phyloP scores from a whole-genome alignment of 2,113 vertebrate species.

The Anser brachyrhynchus region DNA sequence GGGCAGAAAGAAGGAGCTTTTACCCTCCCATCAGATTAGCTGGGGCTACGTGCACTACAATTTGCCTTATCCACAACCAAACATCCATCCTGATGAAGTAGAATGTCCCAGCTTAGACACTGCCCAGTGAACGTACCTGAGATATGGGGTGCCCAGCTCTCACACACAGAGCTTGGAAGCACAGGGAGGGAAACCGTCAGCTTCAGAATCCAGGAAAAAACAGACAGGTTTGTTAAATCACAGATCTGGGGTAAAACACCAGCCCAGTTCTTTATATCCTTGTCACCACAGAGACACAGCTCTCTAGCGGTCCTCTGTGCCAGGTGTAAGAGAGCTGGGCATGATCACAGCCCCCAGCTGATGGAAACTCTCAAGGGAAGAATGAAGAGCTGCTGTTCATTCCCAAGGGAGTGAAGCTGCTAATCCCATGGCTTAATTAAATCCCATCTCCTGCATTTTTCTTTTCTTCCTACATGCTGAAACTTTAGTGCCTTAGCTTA shows the following conservation, averaged over 20 bases:
- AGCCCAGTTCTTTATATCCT: neutral
- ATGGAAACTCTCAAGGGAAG: neutral
- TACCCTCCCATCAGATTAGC: neutral
- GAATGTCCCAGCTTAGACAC: neutral
- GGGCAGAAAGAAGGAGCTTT: neutral
- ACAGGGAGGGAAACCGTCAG: neutral
- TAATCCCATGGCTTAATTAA: neutral
- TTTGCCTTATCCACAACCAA: neutral
- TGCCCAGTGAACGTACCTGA: neutral
- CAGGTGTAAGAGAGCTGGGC: neutral
- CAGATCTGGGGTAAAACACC: neutral
- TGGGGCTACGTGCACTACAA: neutral
- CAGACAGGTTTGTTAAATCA: neutral
- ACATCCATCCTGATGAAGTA: neutral
- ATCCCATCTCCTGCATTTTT: neutral
- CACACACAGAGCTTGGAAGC: neutral
- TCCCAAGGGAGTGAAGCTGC: neutral
- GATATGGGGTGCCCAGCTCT: neutral
- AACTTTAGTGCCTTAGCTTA: neutral
- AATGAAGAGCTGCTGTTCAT: neutral
- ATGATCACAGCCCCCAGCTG: fast-evolving
- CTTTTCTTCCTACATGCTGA: neutral
- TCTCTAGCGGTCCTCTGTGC: neutral
- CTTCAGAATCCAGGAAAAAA: neutral
- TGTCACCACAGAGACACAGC: neutral